Evolutionary conservation across 2,888 invertebrate species (phyloP), one percentile per base, ranked within the genome.

Genomic region (Zelleria hepariella): DNA sequence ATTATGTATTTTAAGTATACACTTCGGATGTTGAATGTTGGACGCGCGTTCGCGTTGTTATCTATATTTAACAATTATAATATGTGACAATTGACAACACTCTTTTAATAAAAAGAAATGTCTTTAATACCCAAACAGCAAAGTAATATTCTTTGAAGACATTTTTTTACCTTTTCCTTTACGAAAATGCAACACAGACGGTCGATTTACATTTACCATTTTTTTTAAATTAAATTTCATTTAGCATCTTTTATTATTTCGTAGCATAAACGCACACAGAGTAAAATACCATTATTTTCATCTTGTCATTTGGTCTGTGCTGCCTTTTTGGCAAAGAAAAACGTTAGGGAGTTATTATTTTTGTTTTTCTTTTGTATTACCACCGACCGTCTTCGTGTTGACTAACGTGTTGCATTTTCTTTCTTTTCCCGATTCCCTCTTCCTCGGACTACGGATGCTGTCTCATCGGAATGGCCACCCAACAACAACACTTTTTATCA

Each of bases 171-270:
- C 32, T 8, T 60, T 64, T 70, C 76, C 74, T 64, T 72, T 75
- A 80, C 79, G 87, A 86, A 87, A 88, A 87, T 88, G 87, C 87
- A 88, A 88, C 87, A 88, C 74, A 88, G 87, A 88, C 87, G 87
- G 87, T 86, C 83, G 82, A 73, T 67, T 68, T 2, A n/a, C 25
- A 47, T 48, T 24, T 49, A 26, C 64, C 68, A 62, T 61, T 63
- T 64, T 62, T 51, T 61, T 59, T 61, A 62, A 48, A 48, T 23
- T 48, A 27, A 23, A 60, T 60, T 63, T 62, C 58, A 61, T 61
- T 60, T 59, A 60, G 63, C 66, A 61, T n/a, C n/a, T n/a, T n/a
- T n/a, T n/a, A n/a, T n/a, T n/a, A 62, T 66, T 66, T 62, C 61
- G 42, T 64, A 62, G 60, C 63, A 65, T 65, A 66, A 64, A 66